Evolutionary conservation across 1,140 invertebrate species (phyloP), one percentile per base, ranked within the genome.

Genomic region (Drosophila insularis): DNA sequence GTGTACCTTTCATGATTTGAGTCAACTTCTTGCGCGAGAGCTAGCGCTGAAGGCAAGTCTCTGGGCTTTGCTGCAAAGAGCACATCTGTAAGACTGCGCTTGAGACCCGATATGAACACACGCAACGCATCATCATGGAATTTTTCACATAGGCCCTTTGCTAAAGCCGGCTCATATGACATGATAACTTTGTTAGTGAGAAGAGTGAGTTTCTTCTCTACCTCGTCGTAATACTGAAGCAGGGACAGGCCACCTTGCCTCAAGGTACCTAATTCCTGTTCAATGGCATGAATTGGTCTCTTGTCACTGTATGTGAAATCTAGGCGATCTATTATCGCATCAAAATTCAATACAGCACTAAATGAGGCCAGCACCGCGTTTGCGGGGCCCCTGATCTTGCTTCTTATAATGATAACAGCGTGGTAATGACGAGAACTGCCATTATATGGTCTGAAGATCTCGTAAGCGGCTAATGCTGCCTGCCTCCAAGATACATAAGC

Each of bases 151-250:
- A 40, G 39, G 39, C 39, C 39, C n/a, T 40, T 40, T 40, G 39
- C 39, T 40, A 40, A 40, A 14, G 39, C n/a, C 8, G 39, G 39
- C 39, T 68, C 75, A 13, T 54, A 46, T 31, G 71, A 54, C 68
- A 78, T 78, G 14, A 58, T 60, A 6, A 55, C 64, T 58, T 78
- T 68, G 19, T 81, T 81, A 32, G 32, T 62, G 53, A 73, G 31
- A 11, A 69, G n/a, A n/a, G 54, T 58, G 0, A 59, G 17, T 14
- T 63, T 80, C 37, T 63, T 74, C 11, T 74, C 64, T 8, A 71
- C 63, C 31, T 79, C 65, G 17, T 75, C 76, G 14, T 69, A 71
- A 37, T 66, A 73, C 37, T 80, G 60, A 14, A 75, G 43, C 0
- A 66, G 8, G 11, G 62, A 13, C 17, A 58, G 1, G n/a, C 17